Percentiles rank a stretch among this genome's conserved stretches.
Evolutionary conservation across 2,113 vertebrate genomes (phyloP).

Genomic region (Empidonax alnorum): DNA sequence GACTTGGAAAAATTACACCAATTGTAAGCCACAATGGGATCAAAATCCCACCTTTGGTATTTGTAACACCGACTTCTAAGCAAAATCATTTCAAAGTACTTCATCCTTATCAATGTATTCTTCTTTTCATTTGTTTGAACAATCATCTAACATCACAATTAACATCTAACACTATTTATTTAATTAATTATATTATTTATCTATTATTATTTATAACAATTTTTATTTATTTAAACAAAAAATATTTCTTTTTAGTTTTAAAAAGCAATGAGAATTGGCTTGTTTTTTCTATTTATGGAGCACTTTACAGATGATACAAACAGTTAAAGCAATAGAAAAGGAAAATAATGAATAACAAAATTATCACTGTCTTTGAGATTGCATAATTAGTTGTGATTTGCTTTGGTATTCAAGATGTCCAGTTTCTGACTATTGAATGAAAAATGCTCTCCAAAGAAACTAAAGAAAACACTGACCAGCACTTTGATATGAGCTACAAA

Average conservation of each 20-base stretch:
- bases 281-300: not conserved
- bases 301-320: not conserved
- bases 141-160: not conserved
- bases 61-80: not conserved
- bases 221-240: not conserved
- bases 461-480: not conserved
- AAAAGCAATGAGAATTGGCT: not conserved
- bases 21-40: slow-evolving; percentile 8
- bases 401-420: not conserved
- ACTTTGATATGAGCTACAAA: not conserved
- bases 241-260: not conserved
- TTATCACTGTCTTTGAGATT: not conserved
- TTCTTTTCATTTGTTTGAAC: not conserved
- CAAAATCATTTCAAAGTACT: not conserved
- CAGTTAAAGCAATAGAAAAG: not conserved
- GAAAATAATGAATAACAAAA: not conserved
- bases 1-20: not conserved
- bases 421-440: not conserved
- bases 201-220: not conserved
- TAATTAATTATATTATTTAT: not conserved
- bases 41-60: not conserved
- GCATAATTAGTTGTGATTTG: not conserved
- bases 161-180: not conserved
- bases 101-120: not conserved
- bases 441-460: not conserved